A percentile compares a stretch with the other conserved stretches of the same genome.
Conservation (phyloP, 23 tunicate species). For the Pegea sp. region DNA sequence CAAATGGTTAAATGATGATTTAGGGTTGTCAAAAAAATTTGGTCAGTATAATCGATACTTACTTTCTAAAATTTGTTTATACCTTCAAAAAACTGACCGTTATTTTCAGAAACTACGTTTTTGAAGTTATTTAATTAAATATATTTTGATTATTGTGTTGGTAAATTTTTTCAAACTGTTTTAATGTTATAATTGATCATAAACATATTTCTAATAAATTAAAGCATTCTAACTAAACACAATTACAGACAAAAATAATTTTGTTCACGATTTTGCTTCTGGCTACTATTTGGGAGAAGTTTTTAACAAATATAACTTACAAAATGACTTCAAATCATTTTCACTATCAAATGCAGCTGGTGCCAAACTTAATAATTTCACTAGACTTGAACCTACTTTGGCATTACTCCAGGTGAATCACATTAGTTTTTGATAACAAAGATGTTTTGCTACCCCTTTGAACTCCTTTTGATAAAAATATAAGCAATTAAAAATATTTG, state of each 20-base stretch:
- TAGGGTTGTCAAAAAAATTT: conserved; percentile 30
- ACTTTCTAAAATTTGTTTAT: too few relatives aligned
- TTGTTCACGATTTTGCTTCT: conserved; percentile 63
- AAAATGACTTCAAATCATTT: conserved; percentile 76
- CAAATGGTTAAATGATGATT: conserved; percentile 71
- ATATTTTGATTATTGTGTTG: too few relatives aligned
- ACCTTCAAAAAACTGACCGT: too few relatives aligned
- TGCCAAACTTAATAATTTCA: conserved; percentile 82
- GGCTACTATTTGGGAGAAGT: conserved; percentile 81
- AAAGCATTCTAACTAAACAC: too few relatives aligned
- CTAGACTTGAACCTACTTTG: conserved; percentile 63
- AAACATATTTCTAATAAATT: too few relatives aligned
- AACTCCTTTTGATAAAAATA: too few relatives aligned
- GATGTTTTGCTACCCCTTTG: not conserved
- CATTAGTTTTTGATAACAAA: not conserved
- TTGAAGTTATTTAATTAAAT: too few relatives aligned
- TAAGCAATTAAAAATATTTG: too few relatives aligned
- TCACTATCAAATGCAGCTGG: conserved; percentile 48
- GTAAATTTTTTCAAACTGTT: too few relatives aligned
- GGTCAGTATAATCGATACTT: conserved; percentile 8
- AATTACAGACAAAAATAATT: conserved; percentile 25
- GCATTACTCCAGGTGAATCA: conserved; percentile 32
- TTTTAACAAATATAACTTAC: conserved; percentile 55
- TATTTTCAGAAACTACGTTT: too few relatives aligned
- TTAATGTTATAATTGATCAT: too few relatives aligned